Evolutionary conservation across 2,797 vertebrate species (phyloP).

Genomic region (Poeciliopsis gracilis): DNA sequence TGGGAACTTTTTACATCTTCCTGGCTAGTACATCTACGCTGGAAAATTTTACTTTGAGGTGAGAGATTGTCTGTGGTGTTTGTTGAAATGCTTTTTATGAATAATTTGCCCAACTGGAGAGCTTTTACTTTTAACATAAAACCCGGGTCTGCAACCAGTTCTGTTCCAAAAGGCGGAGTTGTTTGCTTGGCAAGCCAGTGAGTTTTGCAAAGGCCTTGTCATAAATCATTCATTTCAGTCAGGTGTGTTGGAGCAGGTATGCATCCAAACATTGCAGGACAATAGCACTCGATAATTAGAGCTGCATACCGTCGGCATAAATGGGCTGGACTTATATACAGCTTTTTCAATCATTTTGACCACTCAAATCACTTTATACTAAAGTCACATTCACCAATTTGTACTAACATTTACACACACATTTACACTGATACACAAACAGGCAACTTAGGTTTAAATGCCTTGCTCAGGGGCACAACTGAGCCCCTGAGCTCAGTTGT

Average conservation of each 20-base stretch:
- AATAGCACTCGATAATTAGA: not conserved
- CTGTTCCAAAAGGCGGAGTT: not conserved
- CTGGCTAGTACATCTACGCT: conserved; percentile 83
- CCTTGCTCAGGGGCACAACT: no score
- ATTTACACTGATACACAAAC: no score
- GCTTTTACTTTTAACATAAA: not conserved
- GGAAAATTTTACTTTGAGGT: conserved; percentile 91
- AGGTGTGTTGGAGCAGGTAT: not conserved
- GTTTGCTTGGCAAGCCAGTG: not conserved
- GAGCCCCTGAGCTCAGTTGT: no score
- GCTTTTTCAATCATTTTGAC: no score
- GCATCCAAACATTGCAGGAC: not conserved
- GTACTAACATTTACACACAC: no score
- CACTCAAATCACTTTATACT: no score
- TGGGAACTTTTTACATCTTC: conserved; percentile 89
- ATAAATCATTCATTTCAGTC: not conserved
- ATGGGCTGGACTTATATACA: no score
- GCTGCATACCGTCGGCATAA: not conserved
- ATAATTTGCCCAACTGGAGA: not conserved
- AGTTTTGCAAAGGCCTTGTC: not conserved
- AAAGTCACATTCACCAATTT: no score
- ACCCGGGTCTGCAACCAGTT: not conserved
- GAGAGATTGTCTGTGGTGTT: conserved; percentile 50
- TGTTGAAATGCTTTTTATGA: not conserved
- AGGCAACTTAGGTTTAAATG: no score